Evolutionary conservation across 2,888 invertebrate genomes (phyloP), one percentile per base, ranked within the genome.

Genomic region (Polymixis lichenea): DNA sequence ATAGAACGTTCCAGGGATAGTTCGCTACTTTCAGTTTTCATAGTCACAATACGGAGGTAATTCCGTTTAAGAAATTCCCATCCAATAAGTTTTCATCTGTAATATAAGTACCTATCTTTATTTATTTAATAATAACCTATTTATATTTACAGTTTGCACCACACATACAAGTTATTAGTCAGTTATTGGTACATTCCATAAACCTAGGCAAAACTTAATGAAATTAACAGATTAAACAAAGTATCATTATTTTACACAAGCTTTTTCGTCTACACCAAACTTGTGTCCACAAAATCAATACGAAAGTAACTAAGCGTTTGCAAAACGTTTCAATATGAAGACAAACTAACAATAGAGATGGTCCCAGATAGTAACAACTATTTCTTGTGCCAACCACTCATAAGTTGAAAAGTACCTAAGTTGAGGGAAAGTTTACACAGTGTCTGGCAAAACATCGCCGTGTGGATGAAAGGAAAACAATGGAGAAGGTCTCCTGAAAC

Each of bases 391-490:
- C 49, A 46, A 78, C 65, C 55, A 13, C 51, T 73, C 79, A 56
- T 66, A 66, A 79, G 61, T 79, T 55, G 38, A 25, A 28, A 55
- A 79, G 61, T 66, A n/a, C 32, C 49, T 9, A 78, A 56, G 38
- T 72, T 49, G 55, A 53, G 25, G 43, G 25, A 60, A 77, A 78
- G 72, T 79, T 72, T 65, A 65, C 46, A 19, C 43, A 51, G 46
- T n/a, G 56, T 58, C 62, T 56, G 64, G 51, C 51, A 51, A 25
- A 72, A 72, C 77, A 49, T 64, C 25, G 51, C 13, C 43, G 64
- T 64, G 78, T 72, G 51, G 60, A 38, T 38, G 71, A 71, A 78
- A 58, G 43, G 72, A 58, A 78, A 72, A 78, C 72, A 78, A 78
- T n/a, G 25, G 49, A 64, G n/a, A 64, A 25, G 46, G 77, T 71